Base-by-base conservation (phyloP, 30 jellyfish, hydroid and myxozoan genomes). In the Aurelia sp. region DNA sequence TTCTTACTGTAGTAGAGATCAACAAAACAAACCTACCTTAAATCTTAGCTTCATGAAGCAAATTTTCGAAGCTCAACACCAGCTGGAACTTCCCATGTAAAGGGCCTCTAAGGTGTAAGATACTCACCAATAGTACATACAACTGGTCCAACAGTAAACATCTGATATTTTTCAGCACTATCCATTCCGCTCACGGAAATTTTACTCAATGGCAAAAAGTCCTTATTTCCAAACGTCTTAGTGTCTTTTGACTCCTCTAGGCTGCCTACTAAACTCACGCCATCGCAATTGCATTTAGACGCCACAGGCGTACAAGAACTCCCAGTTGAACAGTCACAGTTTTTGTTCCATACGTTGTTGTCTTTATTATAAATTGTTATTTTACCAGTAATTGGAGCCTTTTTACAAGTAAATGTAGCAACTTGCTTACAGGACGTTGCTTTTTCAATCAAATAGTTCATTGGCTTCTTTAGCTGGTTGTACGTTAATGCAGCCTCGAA, bases 81-180 rank as follows among this genome's bases (percentile, higher is more conserved):
- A 8, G 51, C 51, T 40, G 51, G 0, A 40, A 40, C 0, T 8
- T 40, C 51, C 7, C 51, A 40, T 40, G 51, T 40, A 40, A 40
- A 40, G 33, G 33, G 33, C 33, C 33, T 27, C 33, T 27, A 0
- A 27, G 11, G 3, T 11, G 4, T 10, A 7, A 31, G 31, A 17
- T 4, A 13, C 76, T 33, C 22, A 76, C 87, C 87, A 60, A 57
- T 62, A 22, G 63, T 57, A 63, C 87, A 76, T 44, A 60, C 87
- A 22, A 76, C 87, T 21, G 87, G 87, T 10, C 87, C 87, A 27
- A 76, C 67, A 30, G 73, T 44, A 40, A 41, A 76, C 77, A 13
- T 30, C 65, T 47, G 67, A 40, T 65, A 58, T 12, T 63, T 61
- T 67, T 55, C 48, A 5, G 68, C 31, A 9, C 13, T 12, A 13